Percentiles rank a stretch among this genome's conserved stretches.
These are phyloP conservation scores for Clytia hemisphaerica DNA, from an alignment of 30 jellyfish, hydroid and myxozoan species.

Conservation along the genomic window DNA sequence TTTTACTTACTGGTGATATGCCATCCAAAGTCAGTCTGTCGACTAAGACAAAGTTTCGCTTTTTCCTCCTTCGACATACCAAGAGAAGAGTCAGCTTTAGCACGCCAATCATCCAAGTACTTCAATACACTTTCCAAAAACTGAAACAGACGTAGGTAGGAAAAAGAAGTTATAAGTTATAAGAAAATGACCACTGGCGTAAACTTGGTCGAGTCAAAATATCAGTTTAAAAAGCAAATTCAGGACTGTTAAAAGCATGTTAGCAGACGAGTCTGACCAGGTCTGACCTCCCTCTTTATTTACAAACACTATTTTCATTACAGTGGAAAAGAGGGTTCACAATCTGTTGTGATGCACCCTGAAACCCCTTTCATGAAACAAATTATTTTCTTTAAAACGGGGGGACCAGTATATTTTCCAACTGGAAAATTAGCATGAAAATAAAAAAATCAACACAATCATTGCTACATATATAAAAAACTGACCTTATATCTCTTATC, in stretches of 20 bases:
- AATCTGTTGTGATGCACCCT: no score
- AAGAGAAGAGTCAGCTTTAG: background rate
- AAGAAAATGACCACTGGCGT: no score
- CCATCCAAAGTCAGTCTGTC: slow-evolving; percentile 13
- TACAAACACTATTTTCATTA: no score
- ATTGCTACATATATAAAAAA: background rate
- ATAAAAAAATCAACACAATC: background rate
- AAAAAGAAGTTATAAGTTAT: no score
- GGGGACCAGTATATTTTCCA: background rate
- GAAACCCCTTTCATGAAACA: no score
- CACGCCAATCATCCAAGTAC: slow-evolving; percentile 2
- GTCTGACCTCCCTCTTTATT: no score
- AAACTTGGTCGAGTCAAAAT: no score
- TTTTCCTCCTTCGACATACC: slow-evolving; percentile 4
- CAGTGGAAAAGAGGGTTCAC: no score
- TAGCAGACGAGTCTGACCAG: no score
- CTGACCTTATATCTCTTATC: background rate
- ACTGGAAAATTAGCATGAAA: background rate
- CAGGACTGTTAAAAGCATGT: no score
- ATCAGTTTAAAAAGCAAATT: no score
- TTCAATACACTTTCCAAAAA: background rate
- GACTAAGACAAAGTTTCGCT: background rate
- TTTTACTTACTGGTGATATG: background rate
- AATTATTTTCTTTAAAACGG: background rate
- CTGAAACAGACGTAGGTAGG: background rate